Evolutionary conservation across 2,113 vertebrate genomes (phyloP).

Genomic region (Spheniscus mendiculus): DNA sequence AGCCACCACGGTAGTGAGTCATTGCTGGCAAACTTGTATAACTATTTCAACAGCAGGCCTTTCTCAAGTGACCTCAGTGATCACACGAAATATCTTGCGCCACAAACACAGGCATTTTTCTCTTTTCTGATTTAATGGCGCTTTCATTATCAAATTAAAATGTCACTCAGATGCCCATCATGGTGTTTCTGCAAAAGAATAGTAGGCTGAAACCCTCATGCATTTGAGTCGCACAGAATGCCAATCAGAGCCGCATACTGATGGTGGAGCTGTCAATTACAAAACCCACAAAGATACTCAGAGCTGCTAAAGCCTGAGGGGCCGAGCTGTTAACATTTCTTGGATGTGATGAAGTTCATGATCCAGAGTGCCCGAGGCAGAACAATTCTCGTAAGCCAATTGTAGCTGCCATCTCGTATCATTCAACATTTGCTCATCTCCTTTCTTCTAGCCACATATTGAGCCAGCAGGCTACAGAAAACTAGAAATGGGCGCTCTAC

Average conservation of each 20-base stretch:
- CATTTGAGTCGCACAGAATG: slow-evolving; percentile 13
- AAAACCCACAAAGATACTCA: slow-evolving; percentile 53
- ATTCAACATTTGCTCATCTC: slow-evolving; percentile 52
- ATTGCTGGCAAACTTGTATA: slow-evolving; percentile 21
- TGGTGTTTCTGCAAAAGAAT: slow-evolving; percentile 49
- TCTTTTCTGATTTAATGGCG: background rate
- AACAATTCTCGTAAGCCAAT: slow-evolving; percentile 4
- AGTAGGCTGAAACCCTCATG: slow-evolving; percentile 45
- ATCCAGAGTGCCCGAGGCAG: slow-evolving; percentile 65
- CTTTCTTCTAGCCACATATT: background rate
- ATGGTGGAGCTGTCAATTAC: slow-evolving; percentile 44
- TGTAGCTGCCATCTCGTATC: slow-evolving; percentile 47
- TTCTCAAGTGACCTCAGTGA: slow-evolving; percentile 36
- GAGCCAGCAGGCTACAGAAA: background rate
- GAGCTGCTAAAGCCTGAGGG: slow-evolving; percentile 43
- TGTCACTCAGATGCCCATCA: slow-evolving; percentile 61
- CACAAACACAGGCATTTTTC: slow-evolving; percentile 37
- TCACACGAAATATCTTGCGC: slow-evolving; percentile 31
- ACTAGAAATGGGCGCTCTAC: background rate
- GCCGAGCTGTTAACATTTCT: slow-evolving; percentile 65
- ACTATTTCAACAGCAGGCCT: slow-evolving; percentile 30
- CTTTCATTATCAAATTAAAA: slow-evolving; percentile 75
- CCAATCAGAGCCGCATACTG: background rate
- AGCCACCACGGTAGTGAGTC: background rate
- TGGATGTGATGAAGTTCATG: slow-evolving; percentile 46